Conservation (phyloP, 2,888 invertebrate species). For the Drosophila ustulata region DNA sequence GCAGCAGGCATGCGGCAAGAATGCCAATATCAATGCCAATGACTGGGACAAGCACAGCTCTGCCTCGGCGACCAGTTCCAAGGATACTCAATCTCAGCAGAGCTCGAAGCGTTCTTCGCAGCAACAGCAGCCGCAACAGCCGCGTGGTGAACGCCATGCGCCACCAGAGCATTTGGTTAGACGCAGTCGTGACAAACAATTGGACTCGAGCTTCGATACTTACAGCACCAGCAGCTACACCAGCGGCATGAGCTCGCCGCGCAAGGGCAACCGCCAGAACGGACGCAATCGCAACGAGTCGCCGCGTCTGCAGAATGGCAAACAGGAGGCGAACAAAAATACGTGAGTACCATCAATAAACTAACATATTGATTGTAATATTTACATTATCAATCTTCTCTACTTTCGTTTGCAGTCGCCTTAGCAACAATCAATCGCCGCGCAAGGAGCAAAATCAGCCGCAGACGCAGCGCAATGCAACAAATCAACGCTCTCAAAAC, state of each 20-base stretch:
- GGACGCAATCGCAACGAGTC: slow-evolving; percentile 68
- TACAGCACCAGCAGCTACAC: slow-evolving; percentile 69
- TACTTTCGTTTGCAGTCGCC: slow-evolving; percentile 58
- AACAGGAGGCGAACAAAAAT: slow-evolving; percentile 70
- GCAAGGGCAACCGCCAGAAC: slow-evolving; percentile 70
- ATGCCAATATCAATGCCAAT: slow-evolving; percentile 37
- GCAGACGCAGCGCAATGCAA: slow-evolving; percentile 44
- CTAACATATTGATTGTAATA: too few relatives aligned
- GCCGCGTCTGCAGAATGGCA: slow-evolving; percentile 79
- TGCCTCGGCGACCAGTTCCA: slow-evolving; percentile 72
- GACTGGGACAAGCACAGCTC: slow-evolving; percentile 84
- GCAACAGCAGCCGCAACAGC: slow-evolving; percentile 28
- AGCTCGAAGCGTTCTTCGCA: slow-evolving; percentile 57
- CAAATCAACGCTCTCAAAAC: slow-evolving; percentile 76
- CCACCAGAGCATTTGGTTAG: slow-evolving; percentile 26
- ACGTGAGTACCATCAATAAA: slow-evolving; percentile 53
- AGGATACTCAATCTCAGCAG: slow-evolving; percentile 69
- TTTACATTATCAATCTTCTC: too few relatives aligned
- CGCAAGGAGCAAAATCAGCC: slow-evolving; percentile 51
- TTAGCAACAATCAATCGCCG: slow-evolving; percentile 60
- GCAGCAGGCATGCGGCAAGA: slow-evolving; percentile 30
- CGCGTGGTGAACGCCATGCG: slow-evolving; percentile 22
- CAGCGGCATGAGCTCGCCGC: slow-evolving; percentile 72
- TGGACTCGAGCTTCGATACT: slow-evolving; percentile 62
- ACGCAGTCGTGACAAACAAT: slow-evolving; percentile 35